A percentile compares a stretch with the other conserved stretches of the same genome.
These are phyloP conservation scores for Benitochromis conjunctus DNA, from an alignment of 2,113 vertebrate genomes.

Conservation along the genomic window DNA sequence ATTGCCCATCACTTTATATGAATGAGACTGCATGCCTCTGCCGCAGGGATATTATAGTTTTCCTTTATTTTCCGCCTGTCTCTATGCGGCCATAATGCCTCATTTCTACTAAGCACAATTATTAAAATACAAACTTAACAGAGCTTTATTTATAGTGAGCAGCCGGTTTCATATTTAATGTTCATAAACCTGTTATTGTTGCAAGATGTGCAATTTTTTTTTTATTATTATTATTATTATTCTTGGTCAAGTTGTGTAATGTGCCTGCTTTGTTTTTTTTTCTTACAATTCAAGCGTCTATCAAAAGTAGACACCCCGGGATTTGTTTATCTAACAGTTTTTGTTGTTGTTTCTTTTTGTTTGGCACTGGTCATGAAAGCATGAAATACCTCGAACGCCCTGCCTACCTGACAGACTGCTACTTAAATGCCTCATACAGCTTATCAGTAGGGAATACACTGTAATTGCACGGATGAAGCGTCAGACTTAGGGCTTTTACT, in stretches of 20 bases:
- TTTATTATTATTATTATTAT: background rate
- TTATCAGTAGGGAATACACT: slow-evolving; percentile 25
- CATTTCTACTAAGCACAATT: slow-evolving; percentile 31
- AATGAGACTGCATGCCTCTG: background rate
- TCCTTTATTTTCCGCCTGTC: background rate
- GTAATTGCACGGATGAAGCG: slow-evolving; percentile 1
- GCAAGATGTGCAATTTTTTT: slow-evolving; percentile 22
- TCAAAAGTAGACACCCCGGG: background rate
- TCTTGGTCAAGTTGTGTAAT: background rate
- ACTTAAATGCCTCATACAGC: slow-evolving; percentile 42
- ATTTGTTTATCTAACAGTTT: background rate
- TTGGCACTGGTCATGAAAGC: slow-evolving; percentile 34
- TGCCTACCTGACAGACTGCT: slow-evolving; percentile 39
- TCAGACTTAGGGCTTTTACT: background rate
- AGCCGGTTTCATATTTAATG: background rate
- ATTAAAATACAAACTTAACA: background rate
- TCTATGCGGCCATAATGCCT: background rate
- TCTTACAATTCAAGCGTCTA: background rate
- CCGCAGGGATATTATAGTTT: background rate
- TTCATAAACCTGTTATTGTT: background rate
- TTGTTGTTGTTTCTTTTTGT: slow-evolving; percentile 22
- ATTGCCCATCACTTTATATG: background rate
- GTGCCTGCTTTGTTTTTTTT: background rate
- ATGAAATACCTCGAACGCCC: slow-evolving; percentile 63
- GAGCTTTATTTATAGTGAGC: background rate